These are phyloP conservation scores for Felis chaus DNA, from an alignment of 2,113 vertebrate species.

Conservation along the genomic window DNA sequence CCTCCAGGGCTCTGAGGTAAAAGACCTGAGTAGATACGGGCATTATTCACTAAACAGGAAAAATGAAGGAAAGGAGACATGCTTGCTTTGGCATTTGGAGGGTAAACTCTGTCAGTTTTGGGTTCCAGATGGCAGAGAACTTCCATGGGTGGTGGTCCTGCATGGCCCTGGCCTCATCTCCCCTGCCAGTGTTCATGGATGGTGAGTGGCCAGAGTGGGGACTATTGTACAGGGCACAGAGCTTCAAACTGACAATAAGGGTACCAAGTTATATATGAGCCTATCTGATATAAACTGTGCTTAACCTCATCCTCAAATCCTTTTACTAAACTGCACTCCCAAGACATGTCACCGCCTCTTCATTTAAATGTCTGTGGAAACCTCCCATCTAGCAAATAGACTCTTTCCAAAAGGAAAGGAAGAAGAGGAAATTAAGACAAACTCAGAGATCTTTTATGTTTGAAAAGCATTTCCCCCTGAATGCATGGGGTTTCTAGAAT, in stretches of 20 bases:
- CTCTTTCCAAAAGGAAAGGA: neutral
- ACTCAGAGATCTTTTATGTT: neutral
- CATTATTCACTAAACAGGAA: neutral
- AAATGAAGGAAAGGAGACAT: neutral
- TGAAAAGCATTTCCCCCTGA: constrained; percentile 41
- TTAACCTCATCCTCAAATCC: neutral
- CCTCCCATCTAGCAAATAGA: neutral
- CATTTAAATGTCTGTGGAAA: neutral
- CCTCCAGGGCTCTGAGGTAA: neutral
- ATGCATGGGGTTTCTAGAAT: constrained; percentile 32
- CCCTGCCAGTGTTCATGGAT: neutral
- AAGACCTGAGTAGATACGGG: neutral
- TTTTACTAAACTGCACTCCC: neutral
- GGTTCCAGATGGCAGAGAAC: neutral
- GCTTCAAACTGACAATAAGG: neutral
- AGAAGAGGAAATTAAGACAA: neutral
- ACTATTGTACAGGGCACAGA: no score
- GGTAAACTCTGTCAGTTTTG: neutral
- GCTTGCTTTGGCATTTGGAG: neutral
- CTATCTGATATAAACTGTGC: neutral
- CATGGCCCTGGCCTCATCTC: neutral
- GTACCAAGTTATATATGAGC: neutral
- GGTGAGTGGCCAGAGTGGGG: neutral
- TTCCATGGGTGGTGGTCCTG: neutral
- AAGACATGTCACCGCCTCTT: neutral